Percentiles rank a stretch among this genome's conserved stretches.
These are phyloP conservation scores for Perccottus glenii DNA, from an alignment of 2,113 vertebrate genomes.

Conservation along the genomic window DNA sequence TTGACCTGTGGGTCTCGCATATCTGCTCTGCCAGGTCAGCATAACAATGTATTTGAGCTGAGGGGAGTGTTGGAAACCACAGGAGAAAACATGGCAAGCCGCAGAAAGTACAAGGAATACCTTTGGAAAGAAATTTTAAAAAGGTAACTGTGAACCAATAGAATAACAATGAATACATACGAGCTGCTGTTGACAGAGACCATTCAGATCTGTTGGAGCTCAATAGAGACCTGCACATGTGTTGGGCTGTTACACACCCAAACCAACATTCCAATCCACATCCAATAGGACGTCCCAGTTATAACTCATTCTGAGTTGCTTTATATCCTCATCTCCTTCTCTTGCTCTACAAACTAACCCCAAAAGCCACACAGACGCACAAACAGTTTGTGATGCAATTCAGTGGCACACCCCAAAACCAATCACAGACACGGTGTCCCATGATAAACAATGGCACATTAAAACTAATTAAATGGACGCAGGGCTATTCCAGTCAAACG, in stretches of 20 bases:
- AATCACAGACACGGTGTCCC: conserved; percentile 29
- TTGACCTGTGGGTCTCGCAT: conserved; percentile 63
- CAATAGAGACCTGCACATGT: conserved; percentile 21
- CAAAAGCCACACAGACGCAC: conserved; percentile 56
- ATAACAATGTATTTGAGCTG: conserved; percentile 38
- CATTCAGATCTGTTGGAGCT: conserved; percentile 7
- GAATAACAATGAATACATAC: conserved; percentile 16
- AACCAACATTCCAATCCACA: conserved; percentile 55
- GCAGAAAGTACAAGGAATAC: conserved; percentile 40
- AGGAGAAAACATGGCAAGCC: conserved; percentile 35
- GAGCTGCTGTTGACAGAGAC: background rate
- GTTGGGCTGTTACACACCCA: conserved; percentile 37
- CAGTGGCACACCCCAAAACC: conserved; percentile 40
- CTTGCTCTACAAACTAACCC: conserved; percentile 51
- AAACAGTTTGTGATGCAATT: conserved; percentile 64
- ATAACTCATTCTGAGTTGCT: conserved; percentile 60
- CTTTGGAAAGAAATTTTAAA: conserved; percentile 20
- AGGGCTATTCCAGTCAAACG: conserved; percentile 31
- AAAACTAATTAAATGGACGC: conserved; percentile 61
- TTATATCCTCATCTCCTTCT: conserved; percentile 39
- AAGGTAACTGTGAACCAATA: conserved; percentile 44
- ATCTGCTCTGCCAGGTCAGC: conserved; percentile 40
- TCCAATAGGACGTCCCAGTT: conserved; percentile 41
- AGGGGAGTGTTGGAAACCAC: conserved; percentile 51
- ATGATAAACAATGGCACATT: conserved; percentile 53